Evolutionary conservation across 2,797 vertebrate species (phyloP), one percentile per base, ranked within the genome.

Genomic region (Carcharodon carcharias): DNA sequence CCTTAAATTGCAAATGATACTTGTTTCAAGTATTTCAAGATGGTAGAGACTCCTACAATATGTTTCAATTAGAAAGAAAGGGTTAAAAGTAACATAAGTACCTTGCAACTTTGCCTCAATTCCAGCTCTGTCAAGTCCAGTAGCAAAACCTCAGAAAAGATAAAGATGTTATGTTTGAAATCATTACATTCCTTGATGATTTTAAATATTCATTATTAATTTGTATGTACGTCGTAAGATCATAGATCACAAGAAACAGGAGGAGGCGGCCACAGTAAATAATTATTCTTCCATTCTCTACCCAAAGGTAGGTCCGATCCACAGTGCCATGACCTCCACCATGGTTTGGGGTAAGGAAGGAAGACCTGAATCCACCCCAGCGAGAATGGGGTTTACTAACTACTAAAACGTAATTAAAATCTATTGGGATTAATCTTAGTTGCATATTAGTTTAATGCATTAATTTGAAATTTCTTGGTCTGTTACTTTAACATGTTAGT

Each of bases 71-170:
- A 26, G 14, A 93, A 67, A 91, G 56, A 77, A 85, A 50, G 80
- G 45, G 40, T 40, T 82, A 96, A 85, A 95, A 50, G 40, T 95
- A 50, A 16, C 2, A 11, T 0, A 96, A 97, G 96, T 97, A 99
- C 99, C 99, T 98, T 99, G 99, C 96, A 99, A 97, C 98, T 99
- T 99, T 96, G 98, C 98, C 98, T 99, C 99, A 96, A 99, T 99
- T 97, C 99, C 99, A 97, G 96, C 96, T 98, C 98, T 99, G 97
- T 99, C 98, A 96, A 99, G 97, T 96, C 98, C 97, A 95, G 98
- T 96, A 35, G 98, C 97, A 97, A 99, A 99, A 97, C 99, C 99
- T 99, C 96, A 61, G 97, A 97, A 96, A 95, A 96, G 96, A 95
- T 26, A 92, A 4, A 63, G 16, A n/a, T 14, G 4, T 61, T 63